phyloP scores from a whole-genome alignment of 2,888 invertebrate genomes.

The Argyresthia goedartella region DNA sequence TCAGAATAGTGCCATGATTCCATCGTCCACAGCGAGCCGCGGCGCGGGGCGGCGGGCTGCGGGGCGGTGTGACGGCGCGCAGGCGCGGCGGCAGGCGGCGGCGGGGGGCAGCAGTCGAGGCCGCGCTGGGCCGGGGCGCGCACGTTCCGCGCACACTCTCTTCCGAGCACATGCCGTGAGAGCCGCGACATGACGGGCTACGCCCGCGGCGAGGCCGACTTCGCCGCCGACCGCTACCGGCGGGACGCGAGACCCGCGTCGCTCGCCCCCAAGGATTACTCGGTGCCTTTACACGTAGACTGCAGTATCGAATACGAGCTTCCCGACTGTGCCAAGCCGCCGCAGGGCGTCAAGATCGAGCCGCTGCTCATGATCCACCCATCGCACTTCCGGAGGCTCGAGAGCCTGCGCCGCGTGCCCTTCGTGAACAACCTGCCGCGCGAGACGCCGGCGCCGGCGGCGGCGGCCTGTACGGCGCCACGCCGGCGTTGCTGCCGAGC shows the following conservation, averaged over 20 bases:
- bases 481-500: conserved; percentile 27
- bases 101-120: too few species aligned
- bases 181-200: conserved; percentile 64
- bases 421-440: conserved; percentile 87
- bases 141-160: conserved; percentile 55
- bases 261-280: conserved; percentile 82
- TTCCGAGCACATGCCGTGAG: conserved; percentile 63
- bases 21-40: too few species aligned
- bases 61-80: conserved; percentile 3
- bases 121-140: conserved; percentile 26
- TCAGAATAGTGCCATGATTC: too few species aligned
- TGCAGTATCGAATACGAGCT: conserved; percentile 93
- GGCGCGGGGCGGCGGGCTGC: not conserved
- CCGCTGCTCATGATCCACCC: conserved; percentile 92
- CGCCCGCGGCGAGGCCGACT: conserved; percentile 61
- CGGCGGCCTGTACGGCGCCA: too few species aligned
- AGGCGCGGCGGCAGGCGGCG: conserved; percentile 16
- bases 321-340: conserved; percentile 90
- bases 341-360: conserved; percentile 85
- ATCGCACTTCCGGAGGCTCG: conserved; percentile 89
- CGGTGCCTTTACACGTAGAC: conserved; percentile 89
- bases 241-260: conserved; percentile 59
- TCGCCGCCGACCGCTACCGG: conserved; percentile 58
- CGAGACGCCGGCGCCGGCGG: conserved; percentile 52
- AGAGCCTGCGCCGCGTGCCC: conserved; percentile 84